These are phyloP conservation scores for Leptinotarsa defecta DNA, from an alignment of 1,140 invertebrate genomes.

Conservation along the genomic window DNA sequence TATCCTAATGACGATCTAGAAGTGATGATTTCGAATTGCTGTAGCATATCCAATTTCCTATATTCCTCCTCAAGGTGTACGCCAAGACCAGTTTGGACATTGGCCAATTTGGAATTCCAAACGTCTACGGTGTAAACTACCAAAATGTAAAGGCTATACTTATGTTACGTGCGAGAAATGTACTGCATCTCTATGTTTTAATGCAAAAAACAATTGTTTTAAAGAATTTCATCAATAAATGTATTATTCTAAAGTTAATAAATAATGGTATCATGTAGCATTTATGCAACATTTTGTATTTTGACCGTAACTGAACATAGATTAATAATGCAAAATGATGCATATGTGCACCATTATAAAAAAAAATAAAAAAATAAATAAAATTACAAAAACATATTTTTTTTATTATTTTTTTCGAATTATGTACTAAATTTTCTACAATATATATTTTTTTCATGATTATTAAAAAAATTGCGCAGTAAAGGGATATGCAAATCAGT, in stretches of 20 bases:
- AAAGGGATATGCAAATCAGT: no score
- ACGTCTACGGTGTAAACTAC: background rate
- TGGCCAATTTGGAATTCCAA: background rate
- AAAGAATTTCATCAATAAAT: background rate
- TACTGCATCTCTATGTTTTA: background rate
- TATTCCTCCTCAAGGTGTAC: constrained; percentile 8
- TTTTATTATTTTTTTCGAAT: no score
- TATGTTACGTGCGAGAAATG: background rate
- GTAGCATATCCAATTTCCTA: background rate
- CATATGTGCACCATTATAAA: no score
- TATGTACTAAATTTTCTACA: no score
- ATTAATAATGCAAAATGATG: no score
- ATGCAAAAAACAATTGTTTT: background rate
- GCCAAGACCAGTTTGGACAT: constrained; percentile 1
- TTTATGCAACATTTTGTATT: background rate
- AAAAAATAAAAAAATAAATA: no score
- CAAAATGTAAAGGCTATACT: background rate
- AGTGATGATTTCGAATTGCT: no score
- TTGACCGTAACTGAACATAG: no score
- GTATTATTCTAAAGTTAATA: background rate
- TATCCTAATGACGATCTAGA: no score
- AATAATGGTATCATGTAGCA: background rate
- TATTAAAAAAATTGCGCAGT: no score
- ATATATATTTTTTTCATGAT: no score
- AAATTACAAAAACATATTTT: no score